phyloP scores from a whole-genome alignment of 2,888 invertebrate genomes.

The Gibbula magus region DNA sequence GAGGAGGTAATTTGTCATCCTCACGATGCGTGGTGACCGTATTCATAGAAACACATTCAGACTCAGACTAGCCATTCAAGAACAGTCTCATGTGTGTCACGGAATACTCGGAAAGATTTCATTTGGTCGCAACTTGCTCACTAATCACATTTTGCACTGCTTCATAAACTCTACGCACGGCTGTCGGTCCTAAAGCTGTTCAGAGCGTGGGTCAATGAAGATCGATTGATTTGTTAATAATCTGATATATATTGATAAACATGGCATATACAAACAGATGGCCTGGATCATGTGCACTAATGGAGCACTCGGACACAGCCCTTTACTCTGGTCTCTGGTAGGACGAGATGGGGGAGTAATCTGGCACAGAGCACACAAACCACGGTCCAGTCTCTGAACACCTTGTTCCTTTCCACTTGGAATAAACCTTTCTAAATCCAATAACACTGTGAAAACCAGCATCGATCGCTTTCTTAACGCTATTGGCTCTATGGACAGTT shows the following conservation, averaged over 20 bases:
- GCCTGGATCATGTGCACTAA: not conserved
- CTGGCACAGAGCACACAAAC: not conserved
- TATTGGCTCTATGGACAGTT: constrained; percentile 1
- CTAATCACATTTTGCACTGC: not conserved
- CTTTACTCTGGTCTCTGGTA: too few relatives aligned
- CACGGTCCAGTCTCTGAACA: not conserved
- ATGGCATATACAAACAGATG: constrained; percentile 6
- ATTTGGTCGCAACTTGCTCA: not conserved
- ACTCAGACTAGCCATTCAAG: not conserved
- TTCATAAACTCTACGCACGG: not conserved
- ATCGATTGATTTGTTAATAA: not conserved
- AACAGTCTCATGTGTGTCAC: not conserved
- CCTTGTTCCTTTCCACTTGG: not conserved
- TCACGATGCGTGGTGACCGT: too few relatives aligned
- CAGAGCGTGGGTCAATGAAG: too few relatives aligned
- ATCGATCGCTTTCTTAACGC: constrained; percentile 5
- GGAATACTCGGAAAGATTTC: not conserved
- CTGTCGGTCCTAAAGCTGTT: too few relatives aligned
- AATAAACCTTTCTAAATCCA: constrained; percentile 20
- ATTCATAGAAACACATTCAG: not conserved
- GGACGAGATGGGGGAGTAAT: not conserved
- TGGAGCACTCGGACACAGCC: too few relatives aligned
- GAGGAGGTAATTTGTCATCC: too few relatives aligned
- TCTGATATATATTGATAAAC: not conserved
- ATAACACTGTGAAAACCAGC: constrained; percentile 17